Evolutionary conservation across 1,140 invertebrate species (phyloP).

Genomic region (Antheraea mylitta): DNA sequence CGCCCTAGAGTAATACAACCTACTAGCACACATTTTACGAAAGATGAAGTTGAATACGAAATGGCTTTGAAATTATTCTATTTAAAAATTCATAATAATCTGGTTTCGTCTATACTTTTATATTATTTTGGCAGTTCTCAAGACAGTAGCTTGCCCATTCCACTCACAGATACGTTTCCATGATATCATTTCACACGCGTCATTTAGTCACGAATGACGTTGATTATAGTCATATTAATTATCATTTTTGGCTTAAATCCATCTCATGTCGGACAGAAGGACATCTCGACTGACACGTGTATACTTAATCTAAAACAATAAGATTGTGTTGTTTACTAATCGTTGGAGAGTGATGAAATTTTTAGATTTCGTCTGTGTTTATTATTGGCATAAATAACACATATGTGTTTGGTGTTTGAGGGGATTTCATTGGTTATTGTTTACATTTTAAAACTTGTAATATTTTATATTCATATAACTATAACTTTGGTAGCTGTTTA

Average conservation of each 20-base stretch:
- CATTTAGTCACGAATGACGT: not conserved
- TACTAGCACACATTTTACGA: no score
- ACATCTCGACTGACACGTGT: not conserved
- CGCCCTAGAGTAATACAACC: no score
- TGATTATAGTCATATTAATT: not conserved
- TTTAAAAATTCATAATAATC: no score
- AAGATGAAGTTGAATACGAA: no score
- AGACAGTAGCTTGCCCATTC: not conserved
- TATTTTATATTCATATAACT: no score
- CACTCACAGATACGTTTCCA: not conserved
- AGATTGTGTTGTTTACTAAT: conserved; percentile 3
- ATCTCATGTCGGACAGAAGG: not conserved
- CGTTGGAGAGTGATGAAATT: not conserved
- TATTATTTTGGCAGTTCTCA: not conserved
- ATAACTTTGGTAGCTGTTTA: no score
- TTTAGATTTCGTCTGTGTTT: not conserved
- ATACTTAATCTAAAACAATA: conserved; percentile 2
- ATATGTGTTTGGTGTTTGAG: no score
- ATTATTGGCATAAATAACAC: not conserved
- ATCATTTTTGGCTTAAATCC: conserved; percentile 1
- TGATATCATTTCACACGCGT: not conserved
- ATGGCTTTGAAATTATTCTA: no score
- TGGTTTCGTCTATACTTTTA: not conserved
- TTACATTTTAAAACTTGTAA: no score
- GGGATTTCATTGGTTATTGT: no score